Conservation (phyloP, 2,797 vertebrate genomes). For the Phylloscopus collybita region DNA sequence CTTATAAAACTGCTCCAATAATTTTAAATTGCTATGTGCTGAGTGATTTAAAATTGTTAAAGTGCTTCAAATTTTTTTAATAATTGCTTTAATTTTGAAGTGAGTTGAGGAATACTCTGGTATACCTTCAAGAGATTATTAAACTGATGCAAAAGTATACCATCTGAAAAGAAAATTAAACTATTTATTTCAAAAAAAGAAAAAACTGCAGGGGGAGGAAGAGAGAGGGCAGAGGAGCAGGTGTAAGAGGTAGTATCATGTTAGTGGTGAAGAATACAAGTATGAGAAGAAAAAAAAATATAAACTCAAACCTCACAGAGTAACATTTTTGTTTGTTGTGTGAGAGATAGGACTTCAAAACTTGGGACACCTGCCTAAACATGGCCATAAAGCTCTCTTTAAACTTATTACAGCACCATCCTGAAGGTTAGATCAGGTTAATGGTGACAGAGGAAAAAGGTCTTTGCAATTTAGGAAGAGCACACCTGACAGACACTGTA, state of each 20-base stretch:
- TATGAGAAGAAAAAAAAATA: neutral
- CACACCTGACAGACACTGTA: neutral
- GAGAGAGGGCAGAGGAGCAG: neutral
- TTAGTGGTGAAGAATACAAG: neutral
- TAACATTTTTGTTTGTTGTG: neutral
- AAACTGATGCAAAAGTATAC: slow-evolving; percentile 66
- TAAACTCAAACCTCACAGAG: neutral
- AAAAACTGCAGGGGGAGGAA: accelerated
- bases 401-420: neutral
- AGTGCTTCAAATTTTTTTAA: slow-evolving; percentile 79
- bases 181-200: neutral
- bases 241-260: neutral
- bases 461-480: neutral
- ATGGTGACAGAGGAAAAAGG: neutral
- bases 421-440: neutral
- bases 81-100: slow-evolving; percentile 77
- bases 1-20: slow-evolving; percentile 79
- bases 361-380: neutral
- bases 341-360: neutral
- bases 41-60: slow-evolving; percentile 80
- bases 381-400: neutral
- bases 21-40: slow-evolving; percentile 78
- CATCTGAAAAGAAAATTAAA: slow-evolving; percentile 70
- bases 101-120: slow-evolving; percentile 69
- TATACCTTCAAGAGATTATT: slow-evolving; percentile 75